phyloP scores from a whole-genome alignment of 2,113 vertebrate species.

The Mastomys coucha region DNA sequence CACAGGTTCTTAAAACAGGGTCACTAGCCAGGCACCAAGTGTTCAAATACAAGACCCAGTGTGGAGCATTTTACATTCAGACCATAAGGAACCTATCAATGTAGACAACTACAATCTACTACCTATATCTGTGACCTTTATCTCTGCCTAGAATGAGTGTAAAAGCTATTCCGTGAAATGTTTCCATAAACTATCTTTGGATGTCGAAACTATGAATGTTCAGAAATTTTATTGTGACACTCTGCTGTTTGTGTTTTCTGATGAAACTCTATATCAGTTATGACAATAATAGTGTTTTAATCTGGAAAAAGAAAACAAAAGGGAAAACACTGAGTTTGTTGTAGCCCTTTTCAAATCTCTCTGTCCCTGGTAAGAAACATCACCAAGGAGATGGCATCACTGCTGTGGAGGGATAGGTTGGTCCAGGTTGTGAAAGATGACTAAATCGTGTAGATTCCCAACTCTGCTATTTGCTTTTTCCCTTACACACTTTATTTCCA shows the following conservation, averaged over 20 bases:
- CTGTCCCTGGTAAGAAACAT: neutral
- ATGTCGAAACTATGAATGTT: neutral
- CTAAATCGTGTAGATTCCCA: neutral
- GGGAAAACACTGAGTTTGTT: neutral
- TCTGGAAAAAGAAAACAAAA: neutral
- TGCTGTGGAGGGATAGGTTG: neutral
- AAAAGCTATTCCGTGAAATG: neutral
- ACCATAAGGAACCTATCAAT: neutral
- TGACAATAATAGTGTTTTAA: neutral
- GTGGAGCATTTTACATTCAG: neutral
- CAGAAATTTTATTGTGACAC: neutral
- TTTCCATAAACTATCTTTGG: neutral
- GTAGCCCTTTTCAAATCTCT: neutral
- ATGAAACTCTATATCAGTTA: neutral
- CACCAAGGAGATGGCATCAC: neutral
- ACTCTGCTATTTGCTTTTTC: neutral
- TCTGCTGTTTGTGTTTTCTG: constrained; percentile 29
- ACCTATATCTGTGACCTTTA: neutral
- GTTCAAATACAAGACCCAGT: neutral
- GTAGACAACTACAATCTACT: neutral
- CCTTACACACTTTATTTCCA: neutral
- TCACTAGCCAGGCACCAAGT: neutral
- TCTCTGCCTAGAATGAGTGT: neutral
- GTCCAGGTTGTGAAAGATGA: neutral
- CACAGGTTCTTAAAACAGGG: neutral